These are phyloP conservation scores for Motacilla alba DNA, from an alignment of 2,113 vertebrate genomes.

Conservation along the genomic window DNA sequence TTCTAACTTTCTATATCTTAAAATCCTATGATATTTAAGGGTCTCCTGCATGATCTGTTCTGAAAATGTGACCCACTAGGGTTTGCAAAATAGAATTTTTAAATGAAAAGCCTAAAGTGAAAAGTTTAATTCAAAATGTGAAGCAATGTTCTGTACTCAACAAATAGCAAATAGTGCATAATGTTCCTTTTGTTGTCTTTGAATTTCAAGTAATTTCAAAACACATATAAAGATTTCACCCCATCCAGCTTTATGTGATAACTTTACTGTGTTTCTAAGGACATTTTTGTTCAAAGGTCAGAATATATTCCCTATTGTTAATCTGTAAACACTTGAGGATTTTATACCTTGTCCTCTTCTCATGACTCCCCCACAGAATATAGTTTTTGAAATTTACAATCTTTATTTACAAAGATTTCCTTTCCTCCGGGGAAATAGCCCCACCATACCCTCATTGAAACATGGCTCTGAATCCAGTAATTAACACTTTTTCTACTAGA, in stretches of 20 bases:
- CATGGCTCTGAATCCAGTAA: background rate
- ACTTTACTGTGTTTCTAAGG: background rate
- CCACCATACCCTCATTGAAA: background rate
- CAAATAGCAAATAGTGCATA: background rate
- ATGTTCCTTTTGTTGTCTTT: background rate
- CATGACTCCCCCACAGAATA: background rate
- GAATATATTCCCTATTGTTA: background rate
- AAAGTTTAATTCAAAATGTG: background rate
- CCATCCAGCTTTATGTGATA: background rate
- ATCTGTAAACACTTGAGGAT: background rate
- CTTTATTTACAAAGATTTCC: background rate
- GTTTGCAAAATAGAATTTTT: background rate
- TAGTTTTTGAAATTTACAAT: background rate
- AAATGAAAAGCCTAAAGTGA: background rate
- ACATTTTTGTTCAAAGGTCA: background rate
- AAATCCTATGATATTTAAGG: background rate
- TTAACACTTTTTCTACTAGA: background rate
- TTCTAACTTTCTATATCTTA: background rate
- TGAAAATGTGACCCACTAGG: background rate
- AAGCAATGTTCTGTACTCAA: background rate
- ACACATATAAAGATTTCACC: background rate
- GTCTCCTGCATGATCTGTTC: background rate
- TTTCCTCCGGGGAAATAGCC: background rate
- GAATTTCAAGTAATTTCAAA: background rate
- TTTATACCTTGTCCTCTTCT: background rate